Evolutionary conservation across 2,888 invertebrate species (phyloP).

Genomic region (Antheraea assamensis): DNA sequence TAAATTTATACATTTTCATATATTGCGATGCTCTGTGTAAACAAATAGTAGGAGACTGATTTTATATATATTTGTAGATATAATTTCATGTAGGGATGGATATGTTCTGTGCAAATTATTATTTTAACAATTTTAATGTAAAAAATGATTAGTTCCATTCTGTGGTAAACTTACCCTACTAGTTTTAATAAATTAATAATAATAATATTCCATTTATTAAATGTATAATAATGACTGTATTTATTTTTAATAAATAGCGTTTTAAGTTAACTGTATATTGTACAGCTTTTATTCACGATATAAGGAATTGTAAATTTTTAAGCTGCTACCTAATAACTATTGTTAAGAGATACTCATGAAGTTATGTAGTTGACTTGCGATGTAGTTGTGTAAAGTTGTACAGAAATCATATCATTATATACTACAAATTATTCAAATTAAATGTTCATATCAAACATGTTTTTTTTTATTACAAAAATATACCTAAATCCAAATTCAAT

Average conservation of each 20-base stretch:
- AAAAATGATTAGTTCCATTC: slow-evolving; percentile 11
- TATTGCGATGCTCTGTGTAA: slow-evolving; percentile 57
- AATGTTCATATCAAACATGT: slow-evolving; percentile 73
- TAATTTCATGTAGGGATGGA: slow-evolving; percentile 63
- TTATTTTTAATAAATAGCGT: slow-evolving; percentile 52
- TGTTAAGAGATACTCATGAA: slow-evolving; percentile 78
- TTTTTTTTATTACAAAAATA: slow-evolving; percentile 22
- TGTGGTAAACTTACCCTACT: slow-evolving; percentile 42
- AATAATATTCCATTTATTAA: slow-evolving; percentile 70
- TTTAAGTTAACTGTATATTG: slow-evolving; percentile 71
- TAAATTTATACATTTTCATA: slow-evolving; percentile 41
- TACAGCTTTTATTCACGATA: slow-evolving; percentile 72
- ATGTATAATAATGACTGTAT: slow-evolving; percentile 68
- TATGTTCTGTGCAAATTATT: slow-evolving; percentile 50
- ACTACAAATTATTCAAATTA: slow-evolving; percentile 80
- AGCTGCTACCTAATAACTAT: slow-evolving; percentile 73
- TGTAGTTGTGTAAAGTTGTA: slow-evolving; percentile 81
- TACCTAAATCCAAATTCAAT: slow-evolving; percentile 13
- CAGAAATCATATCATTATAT: slow-evolving; percentile 81
- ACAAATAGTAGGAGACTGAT: slow-evolving; percentile 82
- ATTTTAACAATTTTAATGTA: slow-evolving; percentile 49
- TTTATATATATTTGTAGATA: slow-evolving; percentile 76
- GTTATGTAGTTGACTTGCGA: slow-evolving; percentile 77
- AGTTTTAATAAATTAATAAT: slow-evolving; percentile 42
- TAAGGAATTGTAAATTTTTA: slow-evolving; percentile 75